Evolutionary conservation across 37 sponge, comb jelly and placozoan genomes (phyloP).

Genomic region (Dysidea cf. avara): DNA sequence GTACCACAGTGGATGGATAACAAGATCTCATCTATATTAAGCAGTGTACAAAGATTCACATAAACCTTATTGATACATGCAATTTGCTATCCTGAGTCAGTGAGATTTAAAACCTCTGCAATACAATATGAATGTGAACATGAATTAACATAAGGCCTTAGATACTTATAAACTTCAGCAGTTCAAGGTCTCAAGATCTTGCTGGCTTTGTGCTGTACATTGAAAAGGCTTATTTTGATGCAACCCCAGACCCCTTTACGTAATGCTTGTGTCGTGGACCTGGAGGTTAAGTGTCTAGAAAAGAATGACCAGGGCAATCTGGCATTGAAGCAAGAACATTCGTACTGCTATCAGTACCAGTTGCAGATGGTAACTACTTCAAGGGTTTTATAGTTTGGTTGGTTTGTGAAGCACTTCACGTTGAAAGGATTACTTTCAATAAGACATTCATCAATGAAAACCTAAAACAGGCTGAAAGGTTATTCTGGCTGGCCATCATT

Average conservation of each 20-base stretch:
- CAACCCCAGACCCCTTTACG: slow-evolving; percentile 22
- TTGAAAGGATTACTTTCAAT: slow-evolving; percentile 32
- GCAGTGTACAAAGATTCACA: slow-evolving; percentile 18
- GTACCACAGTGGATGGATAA: slow-evolving; percentile 27
- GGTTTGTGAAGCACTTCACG: slow-evolving; percentile 15
- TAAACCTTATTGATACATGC: slow-evolving; percentile 26
- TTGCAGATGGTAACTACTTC: slow-evolving; percentile 23
- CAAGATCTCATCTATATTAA: slow-evolving; percentile 23
- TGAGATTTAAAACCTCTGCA: slow-evolving; percentile 17
- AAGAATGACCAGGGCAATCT: background rate
- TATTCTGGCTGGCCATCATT: slow-evolving; percentile 10
- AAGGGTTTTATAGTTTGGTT: slow-evolving; percentile 38
- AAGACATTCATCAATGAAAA: slow-evolving; percentile 6
- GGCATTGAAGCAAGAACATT: slow-evolving; percentile 7
- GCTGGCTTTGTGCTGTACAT: slow-evolving; percentile 5
- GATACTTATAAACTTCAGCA: slow-evolving; percentile 11
- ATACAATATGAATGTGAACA: slow-evolving; percentile 27
- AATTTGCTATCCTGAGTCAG: slow-evolving; percentile 33
- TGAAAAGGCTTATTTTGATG: background rate
- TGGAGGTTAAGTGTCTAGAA: slow-evolving; percentile 25
- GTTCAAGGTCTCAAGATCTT: background rate
- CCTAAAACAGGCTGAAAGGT: slow-evolving; percentile 5
- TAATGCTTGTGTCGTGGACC: slow-evolving; percentile 29
- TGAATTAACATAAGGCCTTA: slow-evolving; percentile 29
- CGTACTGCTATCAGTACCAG: slow-evolving; percentile 40